A percentile compares a stretch with the other conserved stretches of the same genome.
phyloP scores from a whole-genome alignment of 2,797 vertebrate genomes.

The Phylloscopus collybita region DNA sequence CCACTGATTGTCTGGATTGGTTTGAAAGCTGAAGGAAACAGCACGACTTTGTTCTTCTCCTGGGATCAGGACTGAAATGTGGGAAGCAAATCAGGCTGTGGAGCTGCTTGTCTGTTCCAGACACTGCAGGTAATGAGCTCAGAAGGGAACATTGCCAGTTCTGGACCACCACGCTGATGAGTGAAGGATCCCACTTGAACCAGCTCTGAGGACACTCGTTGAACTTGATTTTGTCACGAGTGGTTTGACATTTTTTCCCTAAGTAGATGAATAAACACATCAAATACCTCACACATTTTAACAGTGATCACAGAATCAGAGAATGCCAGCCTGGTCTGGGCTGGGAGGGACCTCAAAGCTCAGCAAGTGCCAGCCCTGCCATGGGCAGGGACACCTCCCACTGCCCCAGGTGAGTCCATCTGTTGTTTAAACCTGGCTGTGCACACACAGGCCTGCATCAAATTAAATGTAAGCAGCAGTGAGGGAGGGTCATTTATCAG shows the following conservation, averaged over 20 bases:
- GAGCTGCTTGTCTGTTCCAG: neutral
- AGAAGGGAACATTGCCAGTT: neutral
- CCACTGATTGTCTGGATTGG: neutral
- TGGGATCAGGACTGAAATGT: neutral
- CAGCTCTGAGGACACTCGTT: neutral
- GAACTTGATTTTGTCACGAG: neutral
- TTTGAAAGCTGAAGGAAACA: neutral
- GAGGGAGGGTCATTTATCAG: neutral
- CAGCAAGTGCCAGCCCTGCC: neutral
- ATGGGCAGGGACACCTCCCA: neutral
- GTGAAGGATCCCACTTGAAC: neutral
- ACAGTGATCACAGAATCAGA: neutral
- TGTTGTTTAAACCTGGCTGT: neutral
- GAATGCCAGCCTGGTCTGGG: neutral
- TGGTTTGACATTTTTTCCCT: neutral
- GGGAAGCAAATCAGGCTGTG: neutral
- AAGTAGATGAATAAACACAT: neutral
- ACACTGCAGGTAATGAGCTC: neutral
- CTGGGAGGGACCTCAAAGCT: neutral
- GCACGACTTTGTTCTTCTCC: neutral
- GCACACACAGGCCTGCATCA: neutral
- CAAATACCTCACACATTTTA: neutral
- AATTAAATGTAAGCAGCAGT: neutral
- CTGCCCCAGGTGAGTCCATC: neutral
- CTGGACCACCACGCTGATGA: neutral